A percentile compares a stretch with the other conserved stretches of the same genome.
Conservation (phyloP, 2,113 vertebrate genomes). For the Micronycteris hirsuta region DNA sequence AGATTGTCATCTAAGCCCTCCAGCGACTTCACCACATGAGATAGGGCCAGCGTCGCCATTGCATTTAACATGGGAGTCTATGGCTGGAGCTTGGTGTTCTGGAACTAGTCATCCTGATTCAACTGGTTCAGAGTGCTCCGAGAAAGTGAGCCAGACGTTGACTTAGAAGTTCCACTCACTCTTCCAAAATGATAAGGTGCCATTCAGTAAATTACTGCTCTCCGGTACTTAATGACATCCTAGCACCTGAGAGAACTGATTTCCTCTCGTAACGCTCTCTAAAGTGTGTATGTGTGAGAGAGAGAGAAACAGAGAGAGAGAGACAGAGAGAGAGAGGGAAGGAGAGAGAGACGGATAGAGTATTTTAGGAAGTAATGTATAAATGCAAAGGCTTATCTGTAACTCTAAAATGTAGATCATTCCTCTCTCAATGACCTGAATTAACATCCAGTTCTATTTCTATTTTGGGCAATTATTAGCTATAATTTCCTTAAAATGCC, state of each 20-base stretch:
- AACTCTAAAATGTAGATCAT: not conserved
- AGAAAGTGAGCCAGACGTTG: not conserved
- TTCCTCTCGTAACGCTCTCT: not conserved
- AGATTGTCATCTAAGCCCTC: not conserved
- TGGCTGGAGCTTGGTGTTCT: not conserved
- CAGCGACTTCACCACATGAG: not conserved
- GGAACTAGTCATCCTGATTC: not conserved
- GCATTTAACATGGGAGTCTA: not conserved
- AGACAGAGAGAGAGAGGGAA: no score
- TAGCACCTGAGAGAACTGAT: not conserved
- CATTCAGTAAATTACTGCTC: not conserved
- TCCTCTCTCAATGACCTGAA: not conserved
- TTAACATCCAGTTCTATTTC: not conserved
- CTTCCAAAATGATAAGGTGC: not conserved
- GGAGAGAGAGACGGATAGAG: no score
- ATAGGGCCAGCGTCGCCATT: rapidly evolving
- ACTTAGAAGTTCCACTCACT: not conserved
- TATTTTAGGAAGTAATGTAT: not conserved
- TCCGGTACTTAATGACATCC: not conserved
- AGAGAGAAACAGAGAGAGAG: not conserved
- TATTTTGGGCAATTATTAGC: not conserved
- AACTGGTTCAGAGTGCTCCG: not conserved
- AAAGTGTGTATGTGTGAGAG: not conserved
- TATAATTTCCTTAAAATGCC: not conserved
- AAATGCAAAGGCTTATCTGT: not conserved